Conservation (phyloP, 2,888 invertebrate genomes). For the Acrobasis repandana region DNA sequence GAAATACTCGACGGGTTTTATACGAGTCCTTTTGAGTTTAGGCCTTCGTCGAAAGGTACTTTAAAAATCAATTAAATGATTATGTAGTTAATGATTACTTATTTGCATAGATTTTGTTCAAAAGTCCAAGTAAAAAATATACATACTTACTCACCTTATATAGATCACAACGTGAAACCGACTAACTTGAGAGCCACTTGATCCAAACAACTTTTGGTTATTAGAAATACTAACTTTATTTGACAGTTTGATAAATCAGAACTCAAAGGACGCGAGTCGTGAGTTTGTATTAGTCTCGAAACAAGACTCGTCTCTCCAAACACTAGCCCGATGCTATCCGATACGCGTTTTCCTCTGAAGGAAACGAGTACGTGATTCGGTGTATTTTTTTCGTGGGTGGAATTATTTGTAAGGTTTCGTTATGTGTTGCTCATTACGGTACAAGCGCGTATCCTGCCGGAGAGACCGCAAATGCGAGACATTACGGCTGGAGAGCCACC, state of each 20-base stretch:
- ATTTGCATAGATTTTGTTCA: too few relatives aligned
- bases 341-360: conserved; percentile 81
- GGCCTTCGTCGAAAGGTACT: too few relatives aligned
- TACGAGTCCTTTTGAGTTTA: too few relatives aligned
- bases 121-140: too few relatives aligned
- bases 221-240: too few relatives aligned
- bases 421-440: conserved; percentile 81
- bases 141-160: too few relatives aligned
- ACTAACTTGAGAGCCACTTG: too few relatives aligned
- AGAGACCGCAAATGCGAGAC: conserved; percentile 79
- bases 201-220: too few relatives aligned
- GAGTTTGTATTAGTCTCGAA: neutral
- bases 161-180: too few relatives aligned
- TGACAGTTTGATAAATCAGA: too few relatives aligned
- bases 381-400: conserved; percentile 79
- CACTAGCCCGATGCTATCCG: conserved; percentile 61
- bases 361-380: conserved; percentile 80
- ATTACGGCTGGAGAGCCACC: conserved; percentile 67
- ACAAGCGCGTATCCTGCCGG: conserved; percentile 79
- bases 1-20: neutral
- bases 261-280: neutral
- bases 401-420: conserved; percentile 82
- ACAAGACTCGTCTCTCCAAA: neutral
- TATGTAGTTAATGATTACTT: too few relatives aligned
- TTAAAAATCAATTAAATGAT: too few relatives aligned